These are phyloP conservation scores for Pristionchus pacificus DNA, from an alignment of 1,140 invertebrate genomes.

Conservation along the genomic window DNA sequence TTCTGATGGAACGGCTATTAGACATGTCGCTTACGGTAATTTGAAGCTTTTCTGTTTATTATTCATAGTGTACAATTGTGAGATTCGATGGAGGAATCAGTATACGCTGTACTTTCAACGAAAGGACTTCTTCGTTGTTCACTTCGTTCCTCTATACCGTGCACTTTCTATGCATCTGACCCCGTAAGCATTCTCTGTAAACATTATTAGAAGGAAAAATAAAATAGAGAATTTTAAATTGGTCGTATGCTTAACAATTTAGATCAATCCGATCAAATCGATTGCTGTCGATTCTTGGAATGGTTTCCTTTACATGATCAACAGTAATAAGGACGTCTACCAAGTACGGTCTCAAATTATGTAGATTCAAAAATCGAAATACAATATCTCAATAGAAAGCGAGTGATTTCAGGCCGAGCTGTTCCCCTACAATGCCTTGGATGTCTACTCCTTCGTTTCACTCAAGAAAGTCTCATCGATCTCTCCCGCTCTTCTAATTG, in stretches of 20 bases:
- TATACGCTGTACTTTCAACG: neutral
- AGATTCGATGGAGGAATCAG: neutral
- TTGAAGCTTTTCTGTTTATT: neutral
- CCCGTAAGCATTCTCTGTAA: slow-evolving; percentile 16
- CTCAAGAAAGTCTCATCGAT: neutral
- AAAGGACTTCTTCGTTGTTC: neutral
- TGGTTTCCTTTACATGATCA: neutral
- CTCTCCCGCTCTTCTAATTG: neutral
- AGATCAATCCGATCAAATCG: slow-evolving; percentile 17
- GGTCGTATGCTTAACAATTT: slow-evolving; percentile 6
- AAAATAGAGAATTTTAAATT: slow-evolving; percentile 8
- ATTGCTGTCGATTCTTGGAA: slow-evolving; percentile 20
- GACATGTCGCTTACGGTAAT: neutral
- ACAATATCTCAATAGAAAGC: slow-evolving; percentile 6
- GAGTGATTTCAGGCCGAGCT: slow-evolving; percentile 11
- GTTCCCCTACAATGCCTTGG: neutral
- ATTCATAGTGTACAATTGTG: neutral
- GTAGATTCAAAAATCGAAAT: slow-evolving; percentile 9
- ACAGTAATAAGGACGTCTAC: slow-evolving; percentile 8
- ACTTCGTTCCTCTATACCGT: neutral
- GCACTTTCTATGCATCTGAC: neutral
- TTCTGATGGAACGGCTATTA: neutral
- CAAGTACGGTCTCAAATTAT: slow-evolving; percentile 4
- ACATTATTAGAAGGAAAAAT: slow-evolving; percentile 17
- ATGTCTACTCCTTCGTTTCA: neutral